Evolutionary conservation across 1,140 invertebrate species (phyloP), one percentile per base, ranked within the genome.

Genomic region (Drosophila grimshawi): DNA sequence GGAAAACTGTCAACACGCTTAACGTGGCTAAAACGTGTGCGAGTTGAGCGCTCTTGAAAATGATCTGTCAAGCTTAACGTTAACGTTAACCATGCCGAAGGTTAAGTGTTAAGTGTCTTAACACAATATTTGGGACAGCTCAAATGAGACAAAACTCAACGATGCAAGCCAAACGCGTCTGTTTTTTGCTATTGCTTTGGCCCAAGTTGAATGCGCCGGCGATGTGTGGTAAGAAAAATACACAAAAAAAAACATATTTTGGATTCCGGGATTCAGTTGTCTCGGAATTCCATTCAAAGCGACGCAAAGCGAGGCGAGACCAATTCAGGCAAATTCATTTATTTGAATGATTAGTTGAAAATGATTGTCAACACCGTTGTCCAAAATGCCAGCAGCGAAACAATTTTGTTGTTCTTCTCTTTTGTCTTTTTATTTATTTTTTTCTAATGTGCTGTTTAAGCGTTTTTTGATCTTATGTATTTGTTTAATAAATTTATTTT

Each of bases 1-100:
- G 70, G 64, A 73, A 73, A 68, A 68, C 41, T 68, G 49, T 70
- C 67, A 55, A 39, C 67, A 56, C 59, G 41, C 8, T n/a, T 0
- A 49, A 43, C 29, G 30, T 48, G 45, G 10, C 33, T 45, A 27
- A 39, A 62, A 49, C 45, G 32, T 3, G 8, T 5, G 30, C 5
- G 39, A 5, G 1, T 30, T 29, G 7, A 5, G 30, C 30, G 67
- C 67, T 70, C 67, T 70, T 70, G 67, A 70, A 70, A n/a, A 32
- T 37, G 29, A 39, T 33, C 41, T 48, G 41, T 63, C 60, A 63
- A 55, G 59, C 60, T 41, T 53, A 48, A 53, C 56, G 33, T 37
- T 41, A 19, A 10, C 39, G 33, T 37, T 41, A 19, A 10, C 39
- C 29, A 8, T 0, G 29, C 3, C 56, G 59, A 70, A 70, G 67